A percentile compares a stretch with the other conserved stretches of the same genome.
Conservation (phyloP, 2,113 vertebrate species). For the Sebastes fasciatus region DNA sequence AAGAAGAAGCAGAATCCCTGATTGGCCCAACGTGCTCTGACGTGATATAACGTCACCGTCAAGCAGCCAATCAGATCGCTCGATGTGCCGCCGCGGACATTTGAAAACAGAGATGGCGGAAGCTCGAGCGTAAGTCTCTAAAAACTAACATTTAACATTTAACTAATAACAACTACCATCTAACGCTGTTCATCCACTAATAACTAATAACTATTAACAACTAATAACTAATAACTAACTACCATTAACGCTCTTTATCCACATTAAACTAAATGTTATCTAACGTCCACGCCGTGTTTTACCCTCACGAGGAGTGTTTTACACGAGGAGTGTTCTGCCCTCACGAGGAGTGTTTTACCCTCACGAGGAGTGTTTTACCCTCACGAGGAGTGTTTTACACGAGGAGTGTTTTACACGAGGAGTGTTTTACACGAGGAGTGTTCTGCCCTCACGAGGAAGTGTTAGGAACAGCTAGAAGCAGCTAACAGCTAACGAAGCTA, state of each 20-base stretch:
- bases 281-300: background rate
- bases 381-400: too few relatives aligned
- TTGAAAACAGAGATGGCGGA: slow-evolving; percentile 82
- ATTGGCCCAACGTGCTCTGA: rapidly evolving
- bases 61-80: slow-evolving; percentile 33
- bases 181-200: too few relatives aligned
- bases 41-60: background rate
- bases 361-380: too few relatives aligned
- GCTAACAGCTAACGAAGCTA: rapidly evolving
- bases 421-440: too few relatives aligned
- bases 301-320: rapidly evolving
- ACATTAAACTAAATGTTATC: background rate
- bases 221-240: too few relatives aligned
- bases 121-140: slow-evolving; percentile 58
- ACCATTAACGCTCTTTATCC: background rate
- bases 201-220: too few relatives aligned
- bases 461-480: too few relatives aligned
- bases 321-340: too few relatives aligned
- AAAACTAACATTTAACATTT: background rate
- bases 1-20: background rate
- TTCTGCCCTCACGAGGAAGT: too few relatives aligned
- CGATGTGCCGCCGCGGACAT: slow-evolving; percentile 18
- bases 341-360: too few relatives aligned
- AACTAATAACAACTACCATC: too few relatives aligned
- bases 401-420: too few relatives aligned